Evolutionary conservation across 2,888 invertebrate species (phyloP).

Genomic region (Zelleria hepariella): DNA sequence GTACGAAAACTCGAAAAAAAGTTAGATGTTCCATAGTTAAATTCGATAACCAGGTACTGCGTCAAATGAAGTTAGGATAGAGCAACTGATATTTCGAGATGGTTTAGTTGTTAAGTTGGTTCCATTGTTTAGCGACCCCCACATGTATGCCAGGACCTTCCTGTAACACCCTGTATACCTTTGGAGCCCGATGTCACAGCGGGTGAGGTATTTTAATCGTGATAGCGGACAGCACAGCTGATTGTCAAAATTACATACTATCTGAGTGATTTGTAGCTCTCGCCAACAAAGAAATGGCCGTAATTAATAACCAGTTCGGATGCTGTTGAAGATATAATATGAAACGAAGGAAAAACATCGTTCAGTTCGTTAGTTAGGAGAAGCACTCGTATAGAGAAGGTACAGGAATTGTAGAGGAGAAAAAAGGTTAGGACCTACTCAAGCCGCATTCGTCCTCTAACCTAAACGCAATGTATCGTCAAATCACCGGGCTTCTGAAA

Average conservation of each 20-base stretch:
- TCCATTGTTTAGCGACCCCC: too few species aligned
- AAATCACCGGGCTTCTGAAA: too few species aligned
- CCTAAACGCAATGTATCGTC: too few species aligned
- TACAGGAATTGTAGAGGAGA: background rate
- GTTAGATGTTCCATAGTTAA: too few species aligned
- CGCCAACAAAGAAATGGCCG: background rate
- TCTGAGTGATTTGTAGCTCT: background rate
- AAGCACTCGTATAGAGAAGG: background rate
- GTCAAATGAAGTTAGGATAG: too few species aligned
- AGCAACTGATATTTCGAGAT: too few species aligned
- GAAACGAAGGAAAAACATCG: slow-evolving; percentile 45
- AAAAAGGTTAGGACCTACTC: slow-evolving; percentile 18
- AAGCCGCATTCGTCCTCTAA: too few species aligned
- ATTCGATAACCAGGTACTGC: too few species aligned
- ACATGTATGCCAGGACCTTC: too few species aligned
- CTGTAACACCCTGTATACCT: too few species aligned
- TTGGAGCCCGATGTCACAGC: background rate
- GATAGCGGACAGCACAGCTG: background rate
- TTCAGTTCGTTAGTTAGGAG: slow-evolving; percentile 19
- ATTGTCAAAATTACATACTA: background rate
- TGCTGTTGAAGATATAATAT: slow-evolving; percentile 19
- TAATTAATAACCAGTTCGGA: slow-evolving; percentile 49
- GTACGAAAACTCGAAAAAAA: too few species aligned
- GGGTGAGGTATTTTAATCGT: background rate
- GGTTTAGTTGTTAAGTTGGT: too few species aligned